These are phyloP conservation scores for Heliocidaris tuberculata DNA, from an alignment of 35 echinoderm and acorn worm species.

Conservation along the genomic window DNA sequence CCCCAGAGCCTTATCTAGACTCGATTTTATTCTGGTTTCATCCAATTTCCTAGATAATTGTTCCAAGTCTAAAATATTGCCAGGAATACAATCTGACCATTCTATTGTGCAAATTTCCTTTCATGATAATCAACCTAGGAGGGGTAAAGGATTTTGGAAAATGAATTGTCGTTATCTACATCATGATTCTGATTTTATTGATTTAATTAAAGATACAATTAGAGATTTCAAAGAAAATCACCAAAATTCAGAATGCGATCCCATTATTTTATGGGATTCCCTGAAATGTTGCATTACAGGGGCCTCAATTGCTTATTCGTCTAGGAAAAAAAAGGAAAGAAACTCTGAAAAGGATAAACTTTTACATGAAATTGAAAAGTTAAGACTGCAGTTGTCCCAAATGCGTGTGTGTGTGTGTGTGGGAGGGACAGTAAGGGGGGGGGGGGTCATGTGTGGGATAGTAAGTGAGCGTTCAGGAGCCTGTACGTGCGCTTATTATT, in stretches of 20 bases:
- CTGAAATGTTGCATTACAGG: slow-evolving; percentile 36
- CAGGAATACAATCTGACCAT: no score
- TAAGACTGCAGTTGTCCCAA: slow-evolving; percentile 5
- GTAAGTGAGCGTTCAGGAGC: no score
- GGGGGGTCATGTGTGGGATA: no score
- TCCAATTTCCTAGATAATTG: no score
- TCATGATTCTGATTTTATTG: slow-evolving; percentile 49
- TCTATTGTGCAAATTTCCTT: no score
- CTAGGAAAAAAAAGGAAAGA: slow-evolving; percentile 40
- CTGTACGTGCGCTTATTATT: no score
- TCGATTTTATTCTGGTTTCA: no score
- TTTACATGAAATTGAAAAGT: slow-evolving; percentile 11
- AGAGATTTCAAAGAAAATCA: slow-evolving; percentile 34
- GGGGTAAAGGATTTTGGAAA: no score
- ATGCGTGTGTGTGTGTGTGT: no score
- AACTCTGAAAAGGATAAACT: neutral
- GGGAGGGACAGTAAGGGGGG: no score
- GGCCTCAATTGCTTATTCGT: neutral
- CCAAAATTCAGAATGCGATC: slow-evolving; percentile 29
- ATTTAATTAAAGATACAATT: slow-evolving; percentile 4
- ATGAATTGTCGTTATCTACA: slow-evolving; percentile 30
- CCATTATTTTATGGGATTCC: slow-evolving; percentile 44
- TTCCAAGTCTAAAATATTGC: no score
- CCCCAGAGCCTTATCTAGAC: slow-evolving; percentile 19
- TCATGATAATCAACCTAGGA: no score